phyloP scores from a whole-genome alignment of 2,888 invertebrate genomes.

The Meghimatium bilineatum region DNA sequence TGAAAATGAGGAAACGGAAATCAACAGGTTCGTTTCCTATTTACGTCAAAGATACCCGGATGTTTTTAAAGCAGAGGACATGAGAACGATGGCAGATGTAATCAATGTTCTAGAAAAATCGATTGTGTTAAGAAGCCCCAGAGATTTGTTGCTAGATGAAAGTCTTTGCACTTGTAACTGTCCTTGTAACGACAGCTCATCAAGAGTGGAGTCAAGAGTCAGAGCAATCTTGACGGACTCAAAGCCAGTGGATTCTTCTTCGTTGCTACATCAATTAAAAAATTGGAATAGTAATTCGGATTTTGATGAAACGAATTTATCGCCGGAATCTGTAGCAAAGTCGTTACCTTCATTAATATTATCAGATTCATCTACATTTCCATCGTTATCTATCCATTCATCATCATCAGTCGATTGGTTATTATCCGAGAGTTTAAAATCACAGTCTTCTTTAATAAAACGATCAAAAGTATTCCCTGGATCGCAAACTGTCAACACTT shows the following conservation, averaged over 20 bases:
- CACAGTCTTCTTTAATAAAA: neutral
- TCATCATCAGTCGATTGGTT: constrained; percentile 19
- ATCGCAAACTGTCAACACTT: neutral
- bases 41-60: constrained; percentile 57
- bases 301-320: neutral
- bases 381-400: neutral
- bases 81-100: constrained; percentile 55
- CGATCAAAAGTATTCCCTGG: neutral
- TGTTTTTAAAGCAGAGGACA: constrained; percentile 54
- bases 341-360: constrained; percentile 4
- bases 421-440: neutral
- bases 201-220: neutral
- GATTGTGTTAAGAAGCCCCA: constrained; percentile 40
- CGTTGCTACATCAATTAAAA: neutral
- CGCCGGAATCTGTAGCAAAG: neutral
- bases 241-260: neutral
- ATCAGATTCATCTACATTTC: constrained; percentile 5
- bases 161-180: neutral
- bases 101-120: constrained; percentile 54
- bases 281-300: neutral
- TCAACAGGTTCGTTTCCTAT: constrained; percentile 59
- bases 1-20: constrained; percentile 63
- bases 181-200: neutral
- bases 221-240: neutral
- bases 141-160: constrained; percentile 19